Conservation (phyloP, 2,888 invertebrate genomes). For the Microplitis deprimator region DNA sequence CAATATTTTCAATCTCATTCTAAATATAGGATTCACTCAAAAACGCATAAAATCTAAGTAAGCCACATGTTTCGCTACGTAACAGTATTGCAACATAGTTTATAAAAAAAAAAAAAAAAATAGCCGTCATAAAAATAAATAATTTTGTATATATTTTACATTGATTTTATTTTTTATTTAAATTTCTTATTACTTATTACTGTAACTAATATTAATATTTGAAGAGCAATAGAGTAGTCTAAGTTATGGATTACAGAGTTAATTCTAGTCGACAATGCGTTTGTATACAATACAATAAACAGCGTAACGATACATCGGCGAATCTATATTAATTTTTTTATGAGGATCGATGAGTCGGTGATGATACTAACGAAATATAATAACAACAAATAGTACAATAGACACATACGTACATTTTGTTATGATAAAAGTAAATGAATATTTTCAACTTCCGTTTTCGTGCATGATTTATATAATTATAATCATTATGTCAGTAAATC, state of each 20-base stretch:
- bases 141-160: too few relatives aligned
- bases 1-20: conserved; percentile 35
- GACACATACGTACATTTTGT: neutral
- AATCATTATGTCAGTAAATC: neutral
- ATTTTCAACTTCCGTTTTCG: neutral
- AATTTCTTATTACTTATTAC: too few relatives aligned
- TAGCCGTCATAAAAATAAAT: neutral
- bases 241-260: too few relatives aligned
- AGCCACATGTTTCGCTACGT: conserved; percentile 12
- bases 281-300: neutral
- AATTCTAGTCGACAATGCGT: too few relatives aligned
- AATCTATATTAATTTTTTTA: neutral
- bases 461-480: neutral
- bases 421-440: neutral
- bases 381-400: neutral
- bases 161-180: too few relatives aligned
- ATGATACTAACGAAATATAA: neutral
- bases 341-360: neutral
- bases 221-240: too few relatives aligned
- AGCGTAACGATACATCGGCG: neutral
- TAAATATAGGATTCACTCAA: conserved; percentile 62
- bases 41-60: conserved; percentile 58
- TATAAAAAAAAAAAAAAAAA: neutral
- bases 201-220: too few relatives aligned
- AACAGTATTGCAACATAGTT: conserved; percentile 5